phyloP scores from a whole-genome alignment of 1,140 invertebrate genomes.

The Tribolium castaneum region DNA sequence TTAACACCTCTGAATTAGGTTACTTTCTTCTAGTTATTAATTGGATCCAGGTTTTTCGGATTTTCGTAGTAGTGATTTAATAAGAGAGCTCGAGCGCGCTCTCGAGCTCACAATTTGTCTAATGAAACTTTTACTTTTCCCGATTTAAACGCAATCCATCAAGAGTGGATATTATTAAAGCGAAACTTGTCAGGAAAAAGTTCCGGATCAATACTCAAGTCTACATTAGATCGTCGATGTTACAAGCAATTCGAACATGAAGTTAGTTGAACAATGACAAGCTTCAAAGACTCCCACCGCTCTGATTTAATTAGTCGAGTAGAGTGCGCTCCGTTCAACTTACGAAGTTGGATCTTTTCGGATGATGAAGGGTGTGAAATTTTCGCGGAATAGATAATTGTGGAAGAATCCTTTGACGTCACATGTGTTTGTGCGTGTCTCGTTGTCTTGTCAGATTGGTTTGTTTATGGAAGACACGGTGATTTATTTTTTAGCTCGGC shows the following conservation, averaged over 20 bases:
- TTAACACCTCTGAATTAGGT: neutral
- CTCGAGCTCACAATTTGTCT: neutral
- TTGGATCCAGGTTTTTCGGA: too few relatives aligned
- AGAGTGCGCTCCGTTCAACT: neutral
- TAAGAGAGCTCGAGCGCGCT: neutral
- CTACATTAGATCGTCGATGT: neutral
- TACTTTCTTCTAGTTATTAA: too few relatives aligned
- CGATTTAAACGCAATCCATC: neutral
- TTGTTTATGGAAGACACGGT: neutral
- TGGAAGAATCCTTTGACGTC: neutral
- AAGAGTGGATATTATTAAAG: neutral
- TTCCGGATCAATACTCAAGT: neutral
- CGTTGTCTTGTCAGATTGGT: neutral
- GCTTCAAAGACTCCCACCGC: neutral
- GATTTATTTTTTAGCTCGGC: neutral
- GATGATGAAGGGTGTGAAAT: neutral
- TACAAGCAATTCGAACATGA: neutral
- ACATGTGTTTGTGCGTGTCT: neutral
- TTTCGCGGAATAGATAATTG: neutral
- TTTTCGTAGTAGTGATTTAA: neutral
- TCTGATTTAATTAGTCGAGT: neutral
- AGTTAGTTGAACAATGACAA: constrained; percentile 11
- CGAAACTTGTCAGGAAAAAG: neutral
- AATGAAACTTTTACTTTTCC: neutral
- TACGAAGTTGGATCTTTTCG: neutral